Base-by-base conservation (phyloP, 2,797 vertebrate genomes). In the Taeniopygia guttata region DNA sequence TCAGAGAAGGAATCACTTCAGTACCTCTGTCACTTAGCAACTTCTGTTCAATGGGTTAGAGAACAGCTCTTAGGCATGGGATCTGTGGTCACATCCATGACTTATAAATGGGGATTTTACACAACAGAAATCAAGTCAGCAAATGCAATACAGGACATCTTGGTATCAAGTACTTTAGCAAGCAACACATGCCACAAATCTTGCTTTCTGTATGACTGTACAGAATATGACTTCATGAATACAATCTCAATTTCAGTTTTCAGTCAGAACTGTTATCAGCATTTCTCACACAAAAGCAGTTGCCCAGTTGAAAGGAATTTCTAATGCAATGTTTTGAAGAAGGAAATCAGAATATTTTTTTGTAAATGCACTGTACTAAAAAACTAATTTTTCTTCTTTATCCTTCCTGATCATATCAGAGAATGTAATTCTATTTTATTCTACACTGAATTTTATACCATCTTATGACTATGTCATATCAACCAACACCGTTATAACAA, bases 11-110 rank as follows among this genome's bases (percentile, higher is more conserved):
- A 49, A 27, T 45, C 51, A 51, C 26, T 90, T 87, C 11, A 49
- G 29, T 36, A 55, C 10, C 36, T 49, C 13, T 42, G 13, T 4
- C 9, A 34, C n/a, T 69, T 20, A 4, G 9, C 22, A 59, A 43
- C 13, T 75, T 64, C 42, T 2, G 1, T 9, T 56, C 7, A 1
- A 17, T 19, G 21, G 45, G 36, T 11, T 8, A 17, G 23, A 72
- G 27, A 70, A 16, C 5, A 70, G 5, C 26, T 59, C 36, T 58
- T 13, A 5, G 15, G 21, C 13, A 52, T 16, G 29, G 46, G 11
- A 58, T 45, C 40, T 46, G 2, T 0, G 0, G 20, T 70, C 27
- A 26, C 22, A 73, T 17, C 11, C 1, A 0, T 2, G 10, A 9
- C 14, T 40, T 62, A 27, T 17, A 22, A 60, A 60, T 1, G 0